Evolutionary conservation across 1,140 invertebrate genomes (phyloP), one percentile per base, ranked within the genome.

Genomic region (Drosophila tristis): DNA sequence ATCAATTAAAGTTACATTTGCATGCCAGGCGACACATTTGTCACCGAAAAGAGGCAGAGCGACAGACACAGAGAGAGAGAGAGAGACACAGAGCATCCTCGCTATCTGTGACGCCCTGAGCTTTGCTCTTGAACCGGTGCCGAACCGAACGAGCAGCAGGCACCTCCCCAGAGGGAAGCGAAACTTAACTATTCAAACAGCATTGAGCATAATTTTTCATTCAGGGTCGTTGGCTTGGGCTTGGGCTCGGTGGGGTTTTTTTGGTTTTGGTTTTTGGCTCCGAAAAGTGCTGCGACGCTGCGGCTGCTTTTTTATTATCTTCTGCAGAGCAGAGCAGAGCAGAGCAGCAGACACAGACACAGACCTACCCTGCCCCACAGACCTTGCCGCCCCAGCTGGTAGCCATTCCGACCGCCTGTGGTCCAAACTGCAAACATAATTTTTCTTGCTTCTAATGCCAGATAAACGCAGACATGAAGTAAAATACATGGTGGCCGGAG

Each of bases 401-500:
- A 43, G 25, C 23, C 44, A 43, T 7, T 26, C 13, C 23, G 26
- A 9, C 44, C 39, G 26, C 53, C 55, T 61, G 39, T 51, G 57
- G 70, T 39, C 60, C 57, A 39, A 65, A 65, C 61, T 76, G 74
- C 78, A 86, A 86, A 81, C 78, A 86, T 87, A 78, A 87, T 86
- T 81, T 86, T 72, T 78, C 78, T 68, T 75, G 66, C 65, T 75
- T 57, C 74, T 81, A 78, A 86, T 78, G 64, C 74, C 78, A 86
- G 78, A 86, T 87, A 87, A 86, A 86, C 61, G 78, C 60, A 78
- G 70, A 78, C 63, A 84, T 79, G 61, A 75, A 81, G 67, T 79
- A 44, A 62, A 79, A 78, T 78, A 61, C 61, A 73, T 58, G 66
- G 35, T 48, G 57, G 48, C 64, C 51, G 66, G 39, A 74, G 58